These are phyloP conservation scores for Trichogramma dendrolimi DNA, from an alignment of 2,888 invertebrate species.

Conservation along the genomic window DNA sequence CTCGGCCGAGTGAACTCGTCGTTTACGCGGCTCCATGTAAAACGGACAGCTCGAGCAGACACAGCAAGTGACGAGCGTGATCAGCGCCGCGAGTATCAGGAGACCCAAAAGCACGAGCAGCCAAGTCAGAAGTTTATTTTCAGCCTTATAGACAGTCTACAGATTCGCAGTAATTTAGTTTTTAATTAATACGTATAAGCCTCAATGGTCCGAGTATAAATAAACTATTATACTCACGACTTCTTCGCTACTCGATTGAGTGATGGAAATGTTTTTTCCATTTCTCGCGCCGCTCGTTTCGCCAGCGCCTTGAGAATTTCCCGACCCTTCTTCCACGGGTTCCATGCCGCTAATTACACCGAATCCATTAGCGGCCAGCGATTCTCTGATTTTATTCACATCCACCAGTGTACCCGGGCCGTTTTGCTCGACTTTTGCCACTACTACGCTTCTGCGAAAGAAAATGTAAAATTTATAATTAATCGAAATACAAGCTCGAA, in stretches of 20 bases:
- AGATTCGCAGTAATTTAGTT: conserved; percentile 34
- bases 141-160: conserved; percentile 69
- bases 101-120: conserved; percentile 72
- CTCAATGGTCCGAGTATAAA: neutral
- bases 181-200: conserved; percentile 24
- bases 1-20: conserved; percentile 48
- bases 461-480: neutral
- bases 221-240: conserved; percentile 38
- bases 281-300: conserved; percentile 14
- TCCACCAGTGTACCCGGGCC: conserved; percentile 45
- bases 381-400: conserved; percentile 46
- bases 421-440: conserved; percentile 47
- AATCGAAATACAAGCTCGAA: neutral
- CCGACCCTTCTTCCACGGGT: neutral
- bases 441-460: conserved; percentile 43
- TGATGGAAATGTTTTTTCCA: conserved; percentile 26
- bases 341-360: conserved; percentile 44
- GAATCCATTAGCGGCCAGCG: conserved; percentile 46
- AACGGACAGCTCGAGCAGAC: conserved; percentile 82
- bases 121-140: conserved; percentile 73
- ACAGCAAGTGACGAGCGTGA: conserved; percentile 74
- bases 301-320: neutral
- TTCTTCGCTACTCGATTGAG: conserved; percentile 38
- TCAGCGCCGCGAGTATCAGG: conserved; percentile 66
- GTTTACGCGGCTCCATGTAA: conserved; percentile 66